Conservation (phyloP, 1,140 invertebrate genomes). For the Melanaphis sacchari region DNA sequence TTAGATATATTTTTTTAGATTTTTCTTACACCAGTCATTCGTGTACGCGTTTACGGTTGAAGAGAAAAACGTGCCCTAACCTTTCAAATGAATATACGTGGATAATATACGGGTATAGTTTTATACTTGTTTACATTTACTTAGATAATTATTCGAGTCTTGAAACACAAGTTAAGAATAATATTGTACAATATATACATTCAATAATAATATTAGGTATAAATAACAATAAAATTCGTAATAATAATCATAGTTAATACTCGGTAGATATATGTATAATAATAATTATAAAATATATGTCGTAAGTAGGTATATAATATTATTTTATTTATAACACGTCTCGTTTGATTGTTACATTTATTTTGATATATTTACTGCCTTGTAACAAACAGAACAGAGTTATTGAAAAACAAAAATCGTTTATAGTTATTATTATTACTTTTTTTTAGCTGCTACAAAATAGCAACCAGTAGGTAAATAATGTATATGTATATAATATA, state of each 20-base stretch:
- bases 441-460: neutral
- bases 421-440: neutral
- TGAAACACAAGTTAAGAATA: neutral
- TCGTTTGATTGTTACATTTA: neutral
- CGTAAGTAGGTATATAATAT: too few relatives aligned
- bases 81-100: neutral
- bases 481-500: neutral
- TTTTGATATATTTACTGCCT: neutral
- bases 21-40: constrained; percentile 3
- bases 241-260: neutral
- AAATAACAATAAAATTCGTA: too few relatives aligned
- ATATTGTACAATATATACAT: too few relatives aligned
- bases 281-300: too few relatives aligned
- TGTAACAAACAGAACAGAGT: neutral
- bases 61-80: neutral
- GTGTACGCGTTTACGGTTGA: neutral
- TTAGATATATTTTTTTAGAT: neutral
- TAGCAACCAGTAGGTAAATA: neutral
- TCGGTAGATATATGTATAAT: too few relatives aligned
- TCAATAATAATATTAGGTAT: neutral
- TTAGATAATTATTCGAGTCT: neutral
- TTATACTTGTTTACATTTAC: too few relatives aligned
- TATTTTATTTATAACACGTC: neutral
- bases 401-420: neutral
- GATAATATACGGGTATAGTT: neutral